phyloP scores from a whole-genome alignment of 2,113 vertebrate species.

The Peromyscus polionotus region DNA sequence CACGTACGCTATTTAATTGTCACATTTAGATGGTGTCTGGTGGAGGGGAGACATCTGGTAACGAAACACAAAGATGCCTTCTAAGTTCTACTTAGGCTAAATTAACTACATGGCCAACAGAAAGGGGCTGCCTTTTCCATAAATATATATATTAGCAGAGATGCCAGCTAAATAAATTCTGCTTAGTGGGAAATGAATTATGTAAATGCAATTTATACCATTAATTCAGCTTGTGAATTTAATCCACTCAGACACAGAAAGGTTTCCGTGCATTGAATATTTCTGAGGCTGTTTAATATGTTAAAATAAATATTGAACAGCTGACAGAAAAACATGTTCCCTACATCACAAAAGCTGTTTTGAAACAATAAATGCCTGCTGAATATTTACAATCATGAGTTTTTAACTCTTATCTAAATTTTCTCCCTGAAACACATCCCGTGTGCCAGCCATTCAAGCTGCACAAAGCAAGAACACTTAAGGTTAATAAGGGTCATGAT shows the following conservation, averaged over 20 bases:
- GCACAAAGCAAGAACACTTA: slow-evolving; percentile 66
- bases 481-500: slow-evolving; percentile 32
- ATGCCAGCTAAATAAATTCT: slow-evolving; percentile 82
- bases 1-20: slow-evolving; percentile 69
- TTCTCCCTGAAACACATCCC: slow-evolving; percentile 79
- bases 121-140: slow-evolving; percentile 78
- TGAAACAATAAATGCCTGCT: slow-evolving; percentile 84
- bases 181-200: slow-evolving; percentile 84
- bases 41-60: background rate
- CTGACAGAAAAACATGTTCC: slow-evolving; percentile 84
- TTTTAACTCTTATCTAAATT: slow-evolving; percentile 84
- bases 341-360: slow-evolving; percentile 83
- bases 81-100: slow-evolving; percentile 82
- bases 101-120: slow-evolving; percentile 78
- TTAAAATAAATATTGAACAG: slow-evolving; percentile 88
- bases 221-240: slow-evolving; percentile 87
- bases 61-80: slow-evolving; percentile 71
- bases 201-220: slow-evolving; percentile 88
- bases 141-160: slow-evolving; percentile 84
- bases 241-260: slow-evolving; percentile 85
- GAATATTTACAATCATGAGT: slow-evolving; percentile 85
- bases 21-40: slow-evolving; percentile 66
- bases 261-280: slow-evolving; percentile 87
- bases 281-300: slow-evolving; percentile 85
- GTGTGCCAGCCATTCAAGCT: slow-evolving; percentile 62